Percentiles rank a stretch among this genome's conserved stretches.
phyloP scores from a whole-genome alignment of 2,113 vertebrate species.

The Himantopus leucocephalus region DNA sequence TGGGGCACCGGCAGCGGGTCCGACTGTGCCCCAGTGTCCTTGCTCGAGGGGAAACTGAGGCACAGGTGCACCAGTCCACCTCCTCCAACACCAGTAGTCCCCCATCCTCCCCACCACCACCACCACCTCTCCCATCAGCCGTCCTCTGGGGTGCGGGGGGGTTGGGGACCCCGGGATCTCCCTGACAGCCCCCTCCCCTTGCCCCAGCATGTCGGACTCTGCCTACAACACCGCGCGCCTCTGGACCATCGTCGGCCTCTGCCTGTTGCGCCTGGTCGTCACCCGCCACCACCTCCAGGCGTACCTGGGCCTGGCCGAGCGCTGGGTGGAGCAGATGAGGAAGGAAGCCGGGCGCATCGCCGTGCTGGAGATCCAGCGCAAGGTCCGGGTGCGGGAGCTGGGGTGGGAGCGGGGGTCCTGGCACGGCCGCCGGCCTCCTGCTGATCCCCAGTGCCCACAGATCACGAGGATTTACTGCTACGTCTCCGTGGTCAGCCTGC shows the following conservation, averaged over 20 bases:
- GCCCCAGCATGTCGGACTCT: conserved; percentile 79
- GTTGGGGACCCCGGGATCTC: too few relatives aligned
- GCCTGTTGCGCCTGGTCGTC: conserved; percentile 79
- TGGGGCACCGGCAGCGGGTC: neutral
- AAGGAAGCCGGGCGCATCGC: conserved; percentile 87
- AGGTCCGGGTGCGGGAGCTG: conserved; percentile 59
- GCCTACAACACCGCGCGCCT: conserved; percentile 84
- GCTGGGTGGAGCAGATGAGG: conserved; percentile 89
- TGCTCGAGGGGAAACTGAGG: neutral
- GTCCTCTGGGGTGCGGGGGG: fast-evolving
- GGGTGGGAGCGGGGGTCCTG: fast-evolving
- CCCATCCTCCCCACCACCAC: neutral
- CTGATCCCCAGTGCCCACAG: conserved; percentile 49
- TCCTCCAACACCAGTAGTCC: neutral
- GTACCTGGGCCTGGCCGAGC: conserved; percentile 88
- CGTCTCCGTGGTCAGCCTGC: conserved; percentile 87
- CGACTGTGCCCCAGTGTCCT: neutral
- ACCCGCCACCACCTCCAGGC: conserved; percentile 90
- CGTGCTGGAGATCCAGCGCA: conserved; percentile 87
- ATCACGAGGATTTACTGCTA: conserved; percentile 93
- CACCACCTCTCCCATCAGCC: neutral
- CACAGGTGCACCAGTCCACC: neutral
- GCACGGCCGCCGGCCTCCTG: fast-evolving
- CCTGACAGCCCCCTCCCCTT: neutral
- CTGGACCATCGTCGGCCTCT: conserved; percentile 83